Evolutionary conservation across 2,888 invertebrate species (phyloP), one percentile per base, ranked within the genome.

Genomic region (Thereva nobilitata): DNA sequence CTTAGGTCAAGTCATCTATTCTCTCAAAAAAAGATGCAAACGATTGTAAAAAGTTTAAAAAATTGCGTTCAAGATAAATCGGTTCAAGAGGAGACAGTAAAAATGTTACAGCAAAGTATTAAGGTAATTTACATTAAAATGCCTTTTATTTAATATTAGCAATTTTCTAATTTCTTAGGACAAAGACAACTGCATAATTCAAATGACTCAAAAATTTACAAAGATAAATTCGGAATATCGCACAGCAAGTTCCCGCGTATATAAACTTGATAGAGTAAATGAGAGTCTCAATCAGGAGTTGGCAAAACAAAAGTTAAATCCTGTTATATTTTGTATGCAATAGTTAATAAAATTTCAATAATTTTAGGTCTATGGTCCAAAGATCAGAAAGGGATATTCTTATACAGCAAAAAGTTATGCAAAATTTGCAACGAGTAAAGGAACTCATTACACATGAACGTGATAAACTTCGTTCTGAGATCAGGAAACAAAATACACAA

Each of bases 391-490:
- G 23, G 7, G 61, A 61, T 40, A 9, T 50, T 9, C 8, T 34
- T 4, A 38, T 23, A 41, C 64, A 64, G 37, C 5, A 35, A 6
- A 50, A 49, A 9, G 38, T 34, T 40, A 10, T 37, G 3, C 41
- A 61, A 0, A 50, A 61, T 4, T 6, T 41, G 12, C 4, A 37
- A 5, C 23, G 44, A 37, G 10, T 75, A 4, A 77, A 76, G 53
- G 77, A 77, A 23, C 70, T 73, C 42, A 63, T 77, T 3, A 76
- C 75, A 44, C 75, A 75, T 34, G 78, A 78, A 65, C 75, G 77
- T 5, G 76, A 77, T 52, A 69, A 69, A 23, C 71, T 78, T 5
- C 75, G 76, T 5, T 75, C 75, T 53, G 75, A 77, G 56, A 72
- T 77, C 12, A 67, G 72, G 0, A 78, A 78, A 65, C 47, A 75